Base-by-base conservation (phyloP, 2,888 invertebrate species). In the Meloe dianella region DNA sequence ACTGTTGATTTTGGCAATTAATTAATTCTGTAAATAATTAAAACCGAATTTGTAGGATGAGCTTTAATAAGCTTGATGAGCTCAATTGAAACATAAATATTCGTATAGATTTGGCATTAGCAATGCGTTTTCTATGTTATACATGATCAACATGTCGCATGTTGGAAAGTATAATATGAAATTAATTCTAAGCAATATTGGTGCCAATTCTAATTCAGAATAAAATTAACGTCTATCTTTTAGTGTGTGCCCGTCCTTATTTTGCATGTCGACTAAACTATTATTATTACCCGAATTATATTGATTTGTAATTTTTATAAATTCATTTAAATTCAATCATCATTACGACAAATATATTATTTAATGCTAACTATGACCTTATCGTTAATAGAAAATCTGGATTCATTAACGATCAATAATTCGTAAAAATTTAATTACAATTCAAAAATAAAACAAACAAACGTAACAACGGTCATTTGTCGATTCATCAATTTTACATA, bases 301-400 rank as follows among this genome's bases (percentile, higher is more conserved):
- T 54, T 54, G 54, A 54, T 54, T 54, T 54, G 27, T 54, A 54
- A 54, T 54, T 54, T 54, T 20, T n/a, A n/a, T n/a, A n/a, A n/a
- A n/a, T n/a, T n/a, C n/a, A n/a, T n/a, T n/a, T n/a, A n/a, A n/a
- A n/a, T n/a, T n/a, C n/a, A n/a, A n/a, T n/a, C n/a, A n/a, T n/a
- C n/a, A n/a, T n/a, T n/a, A n/a, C n/a, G n/a, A n/a, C n/a, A n/a
- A n/a, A n/a, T n/a, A n/a, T n/a, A n/a, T n/a, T n/a, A n/a, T n/a
- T n/a, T n/a, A n/a, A n/a, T n/a, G n/a, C n/a, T n/a, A n/a, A n/a
- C n/a, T n/a, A n/a, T 27, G 27, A 27, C 27, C 27, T 27, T 27
- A 27, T 27, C n/a, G n/a, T n/a, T n/a, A n/a, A n/a, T n/a, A n/a
- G n/a, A n/a, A n/a, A n/a, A n/a, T n/a, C n/a, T n/a, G n/a, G n/a